Percentiles rank a stretch among this genome's conserved stretches.
phyloP scores from a whole-genome alignment of 2,797 vertebrate genomes.

The Poeciliopsis infans region DNA sequence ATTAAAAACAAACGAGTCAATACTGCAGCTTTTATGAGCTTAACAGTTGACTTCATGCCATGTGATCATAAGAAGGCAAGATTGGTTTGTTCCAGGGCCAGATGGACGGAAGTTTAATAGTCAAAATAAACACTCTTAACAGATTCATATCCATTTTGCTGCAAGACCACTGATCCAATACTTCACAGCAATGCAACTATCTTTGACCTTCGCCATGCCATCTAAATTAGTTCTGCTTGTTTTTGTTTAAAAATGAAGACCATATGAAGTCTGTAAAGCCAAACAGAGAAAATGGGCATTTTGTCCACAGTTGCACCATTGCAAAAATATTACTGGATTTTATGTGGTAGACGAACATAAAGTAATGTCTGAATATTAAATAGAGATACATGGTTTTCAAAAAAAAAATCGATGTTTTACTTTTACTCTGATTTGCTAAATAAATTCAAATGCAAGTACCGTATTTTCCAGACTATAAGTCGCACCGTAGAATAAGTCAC shows the following conservation, averaged over 20 bases:
- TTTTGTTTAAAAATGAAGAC: not conserved
- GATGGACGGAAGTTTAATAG: constrained; percentile 13
- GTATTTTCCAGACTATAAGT: no score
- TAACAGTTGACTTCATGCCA: constrained; percentile 4
- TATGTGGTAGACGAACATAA: not conserved
- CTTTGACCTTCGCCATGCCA: not conserved
- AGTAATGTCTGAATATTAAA: not conserved
- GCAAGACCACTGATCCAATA: not conserved
- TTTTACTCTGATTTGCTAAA: not conserved
- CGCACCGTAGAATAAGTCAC: no score
- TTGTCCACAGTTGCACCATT: not conserved
- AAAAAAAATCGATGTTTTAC: not conserved
- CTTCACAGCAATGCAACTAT: not conserved
- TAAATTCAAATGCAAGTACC: not conserved
- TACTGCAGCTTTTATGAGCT: not conserved
- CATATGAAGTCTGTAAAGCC: not conserved
- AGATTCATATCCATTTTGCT: not conserved
- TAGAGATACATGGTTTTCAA: not conserved
- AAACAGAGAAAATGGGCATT: not conserved
- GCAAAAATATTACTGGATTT: not conserved
- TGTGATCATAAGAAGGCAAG: constrained; percentile 10
- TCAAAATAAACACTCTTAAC: constrained; percentile 6
- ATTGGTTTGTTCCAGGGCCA: not conserved
- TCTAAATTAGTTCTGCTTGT: constrained; percentile 3
- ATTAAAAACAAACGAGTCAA: constrained; percentile 29